Evolutionary conservation across 2,888 invertebrate species (phyloP).

Genomic region (Halictus ligatus): DNA sequence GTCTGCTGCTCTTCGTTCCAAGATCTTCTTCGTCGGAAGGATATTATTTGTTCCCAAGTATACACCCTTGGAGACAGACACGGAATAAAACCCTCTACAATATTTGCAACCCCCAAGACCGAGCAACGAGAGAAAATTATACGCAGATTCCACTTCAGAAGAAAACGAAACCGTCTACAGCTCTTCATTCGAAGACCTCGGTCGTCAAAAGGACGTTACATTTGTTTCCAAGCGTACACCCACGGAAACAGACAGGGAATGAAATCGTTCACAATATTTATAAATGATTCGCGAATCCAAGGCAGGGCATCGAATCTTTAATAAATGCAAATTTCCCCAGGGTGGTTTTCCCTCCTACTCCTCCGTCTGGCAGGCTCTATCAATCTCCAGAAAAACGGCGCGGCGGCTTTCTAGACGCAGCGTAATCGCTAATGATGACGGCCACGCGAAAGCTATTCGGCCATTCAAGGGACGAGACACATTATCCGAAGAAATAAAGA

Average conservation of each 20-base stretch:
- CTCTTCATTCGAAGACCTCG: neutral
- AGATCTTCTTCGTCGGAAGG: no score
- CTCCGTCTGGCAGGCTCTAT: neutral
- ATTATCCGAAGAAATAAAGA: slow-evolving; percentile 25
- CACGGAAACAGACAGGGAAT: neutral
- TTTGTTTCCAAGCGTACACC: neutral
- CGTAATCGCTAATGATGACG: slow-evolving; percentile 14
- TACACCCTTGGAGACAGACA: no score
- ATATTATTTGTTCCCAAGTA: no score
- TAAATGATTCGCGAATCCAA: neutral
- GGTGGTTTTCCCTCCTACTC: neutral
- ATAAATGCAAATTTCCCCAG: neutral
- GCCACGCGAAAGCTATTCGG: slow-evolving; percentile 7
- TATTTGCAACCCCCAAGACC: no score
- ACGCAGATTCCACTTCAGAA: neutral
- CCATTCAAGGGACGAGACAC: slow-evolving; percentile 14
- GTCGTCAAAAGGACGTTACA: no score
- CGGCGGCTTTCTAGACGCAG: neutral
- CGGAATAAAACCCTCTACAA: no score
- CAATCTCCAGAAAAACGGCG: neutral
- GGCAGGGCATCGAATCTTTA: neutral
- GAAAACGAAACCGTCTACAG: neutral
- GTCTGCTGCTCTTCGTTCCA: no score
- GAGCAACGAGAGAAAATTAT: neutral
- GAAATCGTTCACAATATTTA: neutral